These are phyloP conservation scores for Pseudanteris insignis DNA, from an alignment of 2,888 invertebrate species.

Conservation along the genomic window DNA sequence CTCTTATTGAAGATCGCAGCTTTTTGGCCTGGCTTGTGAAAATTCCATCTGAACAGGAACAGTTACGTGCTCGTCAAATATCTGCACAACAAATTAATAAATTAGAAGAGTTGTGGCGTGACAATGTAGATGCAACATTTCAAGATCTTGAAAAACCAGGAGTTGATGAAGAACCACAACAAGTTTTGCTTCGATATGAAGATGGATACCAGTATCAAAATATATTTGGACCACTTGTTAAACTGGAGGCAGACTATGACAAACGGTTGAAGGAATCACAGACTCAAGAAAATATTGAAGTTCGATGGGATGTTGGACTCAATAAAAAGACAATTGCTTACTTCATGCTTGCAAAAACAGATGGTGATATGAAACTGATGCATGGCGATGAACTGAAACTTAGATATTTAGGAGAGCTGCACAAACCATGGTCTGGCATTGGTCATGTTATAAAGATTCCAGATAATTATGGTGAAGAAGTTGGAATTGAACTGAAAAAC, in stretches of 20 bases:
- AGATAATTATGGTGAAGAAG: slow-evolving; percentile 96
- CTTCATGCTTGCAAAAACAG: slow-evolving; percentile 96
- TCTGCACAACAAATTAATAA: slow-evolving; percentile 97
- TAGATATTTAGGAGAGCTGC: slow-evolving; percentile 90
- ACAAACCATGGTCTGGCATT: slow-evolving; percentile 96
- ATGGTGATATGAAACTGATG: slow-evolving; percentile 99
- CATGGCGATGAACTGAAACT: slow-evolving; percentile 96
- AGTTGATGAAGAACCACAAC: slow-evolving; percentile 97
- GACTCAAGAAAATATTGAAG: slow-evolving; percentile 97
- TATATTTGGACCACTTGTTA: slow-evolving; percentile 93
- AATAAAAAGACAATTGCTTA: slow-evolving; percentile 98
- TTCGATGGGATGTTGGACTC: slow-evolving; percentile 97
- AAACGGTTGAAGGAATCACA: slow-evolving; percentile 97
- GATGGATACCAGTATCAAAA: slow-evolving; percentile 99
- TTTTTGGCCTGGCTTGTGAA: slow-evolving; percentile 97
- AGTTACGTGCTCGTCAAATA: slow-evolving; percentile 93
- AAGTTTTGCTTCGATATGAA: slow-evolving; percentile 82
- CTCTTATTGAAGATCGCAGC: slow-evolving; percentile 94
- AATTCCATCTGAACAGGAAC: slow-evolving; percentile 97
- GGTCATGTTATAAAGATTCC: slow-evolving; percentile 98
- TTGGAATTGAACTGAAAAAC: slow-evolving; percentile 94
- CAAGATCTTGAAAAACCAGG: slow-evolving; percentile 98
- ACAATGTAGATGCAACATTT: slow-evolving; percentile 96
- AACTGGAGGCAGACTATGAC: slow-evolving; percentile 98
- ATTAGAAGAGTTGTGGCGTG: slow-evolving; percentile 98